Conservation (phyloP, 2,888 invertebrate species). For the Hydroisotoma schaefferi region DNA sequence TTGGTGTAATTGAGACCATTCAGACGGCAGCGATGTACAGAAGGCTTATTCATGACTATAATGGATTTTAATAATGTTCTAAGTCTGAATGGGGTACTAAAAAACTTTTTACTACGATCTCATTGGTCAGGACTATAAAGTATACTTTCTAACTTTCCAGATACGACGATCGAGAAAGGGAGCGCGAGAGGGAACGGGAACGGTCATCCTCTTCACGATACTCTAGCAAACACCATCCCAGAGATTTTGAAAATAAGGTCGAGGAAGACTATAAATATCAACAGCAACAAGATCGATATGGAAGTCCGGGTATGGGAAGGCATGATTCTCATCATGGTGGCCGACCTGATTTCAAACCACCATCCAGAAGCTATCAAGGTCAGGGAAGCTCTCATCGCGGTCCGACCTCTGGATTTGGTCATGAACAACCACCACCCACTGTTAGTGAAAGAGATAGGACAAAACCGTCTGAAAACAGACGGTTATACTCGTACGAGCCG, state of each 20-base stretch:
- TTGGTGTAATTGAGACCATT: too few species aligned
- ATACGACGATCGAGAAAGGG: constrained; percentile 10
- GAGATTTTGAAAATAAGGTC: not conserved
- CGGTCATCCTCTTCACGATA: not conserved
- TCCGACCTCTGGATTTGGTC: constrained; percentile 1
- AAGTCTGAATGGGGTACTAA: too few species aligned
- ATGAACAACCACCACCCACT: not conserved
- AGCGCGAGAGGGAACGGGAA: constrained; percentile 3
- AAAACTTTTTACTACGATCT: too few species aligned
- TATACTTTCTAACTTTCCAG: constrained; percentile 8
- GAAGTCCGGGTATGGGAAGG: not conserved
- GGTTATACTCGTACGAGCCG: constrained; percentile 32
- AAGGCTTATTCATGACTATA: too few species aligned
- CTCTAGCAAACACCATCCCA: constrained; percentile 1
- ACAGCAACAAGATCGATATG: not conserved
- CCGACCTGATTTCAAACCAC: constrained; percentile 3
- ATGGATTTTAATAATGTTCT: too few species aligned
- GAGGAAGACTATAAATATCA: not conserved
- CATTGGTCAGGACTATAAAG: too few species aligned
- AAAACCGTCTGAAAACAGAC: constrained; percentile 1
- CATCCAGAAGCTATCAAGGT: not conserved
- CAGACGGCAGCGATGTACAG: too few species aligned
- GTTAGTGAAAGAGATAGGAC: too few species aligned
- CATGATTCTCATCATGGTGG: not conserved
- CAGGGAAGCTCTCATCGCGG: not conserved